Base-by-base conservation (phyloP, 2,888 invertebrate species). In the Diabrotica balteata region DNA sequence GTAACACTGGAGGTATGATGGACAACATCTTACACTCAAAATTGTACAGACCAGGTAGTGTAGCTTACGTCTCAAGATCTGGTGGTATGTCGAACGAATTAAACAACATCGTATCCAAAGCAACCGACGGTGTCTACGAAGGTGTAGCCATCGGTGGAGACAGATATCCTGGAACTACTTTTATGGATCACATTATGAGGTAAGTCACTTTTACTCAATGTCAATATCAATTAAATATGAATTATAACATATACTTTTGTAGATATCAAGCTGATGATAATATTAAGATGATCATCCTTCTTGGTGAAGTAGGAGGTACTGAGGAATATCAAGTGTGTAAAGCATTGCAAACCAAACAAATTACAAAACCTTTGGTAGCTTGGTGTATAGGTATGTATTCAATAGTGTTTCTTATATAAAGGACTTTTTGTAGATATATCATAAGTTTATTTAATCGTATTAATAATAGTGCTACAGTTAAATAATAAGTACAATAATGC, bases 41-140 rank as follows among this genome's bases (percentile, higher is more conserved):
- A 83, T 88, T 99, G 10, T 99, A 98, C 86, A 87, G 99, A 44
- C 93, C 98, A 0, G 99, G 99, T 78, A 92, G 97, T 80, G 96
- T 99, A 63, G 98, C 98, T 0, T 99, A 99, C 83, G 99, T 99
- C 0, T 98, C 98, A 0, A 90, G 98, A 32, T 98, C 98, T 0
- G 99, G 99, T 45, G 99, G 99, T 8, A 99, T 99, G 99, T 98
- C 97, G 59, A 99, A 99, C 83, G 99, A 99, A 82, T 86, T 99
- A 69, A 99, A 99, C 87, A 99, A 99, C 84, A 97, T 99, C 59
- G 89, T 99, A 70, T 94, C 97, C 0, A 95, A 97, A 80, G 93
- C 97, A 63, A 97, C 99, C 0, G 95, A 99, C 85, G 98, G 98
- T 6, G 98, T 98, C 0, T 92, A 93, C 77, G 99, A 99, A 83